Percentiles rank a stretch among this genome's conserved stretches.
Conservation (phyloP, 2,888 invertebrate species). For the Sinelater perroti region DNA sequence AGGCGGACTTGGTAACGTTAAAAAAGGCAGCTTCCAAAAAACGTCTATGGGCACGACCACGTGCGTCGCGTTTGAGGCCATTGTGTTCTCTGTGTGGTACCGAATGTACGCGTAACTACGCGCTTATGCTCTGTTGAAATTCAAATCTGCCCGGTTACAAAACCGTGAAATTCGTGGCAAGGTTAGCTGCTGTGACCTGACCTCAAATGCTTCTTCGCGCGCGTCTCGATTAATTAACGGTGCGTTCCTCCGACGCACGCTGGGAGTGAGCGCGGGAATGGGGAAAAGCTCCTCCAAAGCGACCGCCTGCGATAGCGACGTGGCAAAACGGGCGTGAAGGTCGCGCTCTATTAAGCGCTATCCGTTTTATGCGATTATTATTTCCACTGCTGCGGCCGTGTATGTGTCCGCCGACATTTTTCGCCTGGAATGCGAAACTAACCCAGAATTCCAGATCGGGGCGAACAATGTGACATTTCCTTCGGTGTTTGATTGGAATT, state of each 20-base stretch:
- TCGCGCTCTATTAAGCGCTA: conserved; percentile 31
- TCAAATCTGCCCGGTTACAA: conserved; percentile 8
- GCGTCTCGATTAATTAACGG: conserved; percentile 1
- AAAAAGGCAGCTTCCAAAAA: conserved; percentile 10
- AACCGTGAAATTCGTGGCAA: conserved; percentile 18
- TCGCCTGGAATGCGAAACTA: conserved; percentile 18
- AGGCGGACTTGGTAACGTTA: no score
- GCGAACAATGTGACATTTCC: conserved; percentile 19
- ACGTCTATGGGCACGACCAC: conserved; percentile 8
- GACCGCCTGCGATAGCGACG: no score
- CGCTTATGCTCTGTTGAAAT: no score
- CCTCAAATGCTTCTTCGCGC: conserved; percentile 8
- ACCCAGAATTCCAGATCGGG: conserved; percentile 20
- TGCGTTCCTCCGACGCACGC: conserved; percentile 1
- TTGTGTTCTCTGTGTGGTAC: conserved; percentile 5
- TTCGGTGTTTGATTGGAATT: conserved; percentile 12
- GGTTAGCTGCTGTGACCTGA: conserved; percentile 13
- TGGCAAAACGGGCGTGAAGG: conserved; percentile 34
- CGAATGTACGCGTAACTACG: conserved; percentile 3
- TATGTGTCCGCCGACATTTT: conserved; percentile 11
- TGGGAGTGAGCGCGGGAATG: not conserved
- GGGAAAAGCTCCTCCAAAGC: not conserved
- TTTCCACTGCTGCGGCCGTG: not conserved
- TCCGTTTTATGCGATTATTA: conserved; percentile 23
- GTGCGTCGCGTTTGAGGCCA: not conserved